Base-by-base conservation (phyloP, 2,888 invertebrate genomes). In the Acanthosoma haemorrhoidale region DNA sequence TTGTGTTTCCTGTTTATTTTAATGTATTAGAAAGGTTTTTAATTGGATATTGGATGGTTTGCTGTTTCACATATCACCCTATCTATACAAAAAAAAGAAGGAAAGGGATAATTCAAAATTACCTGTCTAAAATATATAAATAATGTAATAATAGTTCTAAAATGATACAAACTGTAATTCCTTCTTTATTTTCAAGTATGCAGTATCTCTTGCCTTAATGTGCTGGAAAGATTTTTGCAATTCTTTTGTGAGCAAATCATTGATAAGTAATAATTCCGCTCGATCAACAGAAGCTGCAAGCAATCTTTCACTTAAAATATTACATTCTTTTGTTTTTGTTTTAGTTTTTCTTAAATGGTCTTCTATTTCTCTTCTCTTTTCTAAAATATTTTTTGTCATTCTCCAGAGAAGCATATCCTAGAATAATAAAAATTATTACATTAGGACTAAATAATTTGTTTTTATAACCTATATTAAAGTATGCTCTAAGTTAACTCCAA, bases 361-460 rank as follows among this genome's bases (percentile, higher is more conserved):
- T 31, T 71, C 72, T 16, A 67, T 69, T 67, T 66, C 72, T 38
- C 69, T 69, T 58, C 38, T 71, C 32, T 71, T 34, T n/a, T 69
- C 51, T 13, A 72, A 68, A 31, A 72, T 59, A 66, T 71, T 68
- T 60, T 71, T 71, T 59, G 71, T 63, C 63, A 71, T 29, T 51
- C 43, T 71, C 72, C 72, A 72, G n/a, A 72, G 68, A 13, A 72
- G 51, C 36, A 72, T 69, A 38, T 72, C 72, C 72, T 72, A 51
- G 21, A 67, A 59, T 8, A 32, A 25, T 6, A 9, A 3, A 21
- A 38, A 5, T n/a, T n/a, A n/a, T n/a, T n/a, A n/a, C n/a, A n/a
- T n/a, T n/a, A n/a, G n/a, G n/a, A n/a, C n/a, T n/a, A n/a, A n/a
- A n/a, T n/a, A n/a, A n/a, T n/a, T n/a, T n/a, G n/a, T n/a, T n/a